Base-by-base conservation (phyloP, 2,113 vertebrate species). In the Nibea albiflora region DNA sequence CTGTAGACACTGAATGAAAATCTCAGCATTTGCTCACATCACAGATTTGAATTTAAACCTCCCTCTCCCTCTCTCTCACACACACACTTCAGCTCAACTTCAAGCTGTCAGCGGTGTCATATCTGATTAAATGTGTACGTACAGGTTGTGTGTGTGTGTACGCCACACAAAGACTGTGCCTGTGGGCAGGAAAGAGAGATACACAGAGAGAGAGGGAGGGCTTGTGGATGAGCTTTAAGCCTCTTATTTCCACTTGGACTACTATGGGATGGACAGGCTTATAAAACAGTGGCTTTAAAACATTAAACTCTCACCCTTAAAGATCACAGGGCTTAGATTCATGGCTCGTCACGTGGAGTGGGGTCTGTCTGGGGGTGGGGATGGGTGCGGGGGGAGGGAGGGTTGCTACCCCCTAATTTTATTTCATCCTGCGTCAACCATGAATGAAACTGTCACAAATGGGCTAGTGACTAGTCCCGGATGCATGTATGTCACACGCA, bases 181-280 rank as follows among this genome's bases (percentile, higher is more conserved):
- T 68, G 76, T 72, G 81, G 53, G 72, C 65, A 85, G 67, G 68
- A 62, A 63, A 49, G 69, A n/a, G n/a, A n/a, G n/a, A n/a, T n/a
- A n/a, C n/a, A 46, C 64, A 50, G 56, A 72, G 4, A 72, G 81
- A 44, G 44, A 44, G 67, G 63, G 81, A 81, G 79, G 31, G 8
- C 35, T 39, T 39, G 81, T 89, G 86, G 90, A 90, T 92, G 87
- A 90, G 85, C 72, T 60, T 71, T 94, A 94, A 94, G 91, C 94
- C 89, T 92, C 90, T 93, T 94, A 92, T 72, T 80, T 89, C 88
- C 82, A 57, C 85, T 88, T 88, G 86, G 67, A 93, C 78, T 19
- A 65, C 35, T 39, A 39, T 39, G 68, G 72, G 78, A 90, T 78
- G 86, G 80, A 78, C 85, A 57, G 87, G 87, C 83, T 92, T 89